phyloP scores from a whole-genome alignment of 2,113 vertebrate species.

The Salvelinus fontinalis region DNA sequence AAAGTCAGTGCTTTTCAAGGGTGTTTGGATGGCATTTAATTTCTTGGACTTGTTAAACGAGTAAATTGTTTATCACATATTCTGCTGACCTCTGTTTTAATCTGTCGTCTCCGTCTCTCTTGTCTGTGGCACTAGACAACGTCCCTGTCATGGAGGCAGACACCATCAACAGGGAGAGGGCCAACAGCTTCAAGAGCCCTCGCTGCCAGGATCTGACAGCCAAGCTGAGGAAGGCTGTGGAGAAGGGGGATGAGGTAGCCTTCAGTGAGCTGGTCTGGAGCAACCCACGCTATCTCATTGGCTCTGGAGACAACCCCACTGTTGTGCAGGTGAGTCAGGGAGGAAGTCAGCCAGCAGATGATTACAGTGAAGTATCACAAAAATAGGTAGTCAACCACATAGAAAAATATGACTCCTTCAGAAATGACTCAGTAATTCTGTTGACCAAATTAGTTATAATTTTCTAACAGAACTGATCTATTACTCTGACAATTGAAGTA shows the following conservation, averaged over 20 bases:
- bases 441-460: too few relatives aligned
- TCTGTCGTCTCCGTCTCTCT: not conserved
- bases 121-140: conserved; percentile 47
- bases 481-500: too few relatives aligned
- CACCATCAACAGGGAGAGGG: conserved; percentile 85
- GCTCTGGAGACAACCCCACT: conserved; percentile 96
- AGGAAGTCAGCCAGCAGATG: too few relatives aligned
- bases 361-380: too few relatives aligned
- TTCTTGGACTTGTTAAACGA: too few relatives aligned
- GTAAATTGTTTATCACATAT: too few relatives aligned
- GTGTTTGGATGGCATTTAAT: too few relatives aligned
- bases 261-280: conserved; percentile 89
- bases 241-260: conserved; percentile 81
- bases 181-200: conserved; percentile 94
- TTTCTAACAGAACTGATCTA: too few relatives aligned
- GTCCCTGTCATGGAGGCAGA: conserved; percentile 75
- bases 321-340: conserved; percentile 84
- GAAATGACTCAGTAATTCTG: too few relatives aligned
- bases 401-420: too few relatives aligned
- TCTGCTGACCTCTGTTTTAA: not conserved
- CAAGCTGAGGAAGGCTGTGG: conserved; percentile 89
- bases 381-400: too few relatives aligned
- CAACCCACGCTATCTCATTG: conserved; percentile 97
- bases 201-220: conserved; percentile 91
- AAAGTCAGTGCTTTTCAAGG: not conserved